Evolutionary conservation across 2,888 invertebrate species (phyloP).

Genomic region (Machimus rusticus): DNA sequence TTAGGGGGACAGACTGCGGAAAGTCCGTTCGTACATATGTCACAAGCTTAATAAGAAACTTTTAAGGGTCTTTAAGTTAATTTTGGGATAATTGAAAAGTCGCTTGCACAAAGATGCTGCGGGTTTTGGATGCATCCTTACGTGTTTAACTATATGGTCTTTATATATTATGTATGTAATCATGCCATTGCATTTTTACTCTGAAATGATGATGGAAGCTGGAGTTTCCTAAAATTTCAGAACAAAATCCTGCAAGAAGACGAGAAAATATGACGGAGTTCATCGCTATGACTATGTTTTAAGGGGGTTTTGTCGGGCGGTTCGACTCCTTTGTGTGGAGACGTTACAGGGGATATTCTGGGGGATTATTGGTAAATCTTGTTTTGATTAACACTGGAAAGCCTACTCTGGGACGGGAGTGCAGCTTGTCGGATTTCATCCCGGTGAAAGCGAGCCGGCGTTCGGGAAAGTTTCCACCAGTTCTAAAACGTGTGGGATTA

Average conservation of each 20-base stretch:
- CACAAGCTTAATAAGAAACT: slow-evolving; percentile 25
- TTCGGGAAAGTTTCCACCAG: neutral
- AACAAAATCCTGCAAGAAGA: neutral
- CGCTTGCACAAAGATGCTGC: neutral
- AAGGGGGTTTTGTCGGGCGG: neutral
- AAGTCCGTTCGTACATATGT: neutral
- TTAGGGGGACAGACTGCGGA: neutral
- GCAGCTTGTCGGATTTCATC: neutral
- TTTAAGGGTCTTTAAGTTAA: slow-evolving; percentile 27
- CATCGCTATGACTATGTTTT: neutral
- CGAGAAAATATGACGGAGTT: neutral
- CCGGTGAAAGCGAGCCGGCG: neutral
- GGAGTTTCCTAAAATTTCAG: neutral
- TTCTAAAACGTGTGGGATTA: neutral
- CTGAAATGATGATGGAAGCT: neutral
- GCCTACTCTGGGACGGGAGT: neutral
- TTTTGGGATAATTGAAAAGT: slow-evolving; percentile 27
- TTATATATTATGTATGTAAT: neutral
- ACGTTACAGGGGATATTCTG: neutral
- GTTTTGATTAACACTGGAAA: slow-evolving; percentile 15
- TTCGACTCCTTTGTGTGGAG: neutral
- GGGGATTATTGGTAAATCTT: slow-evolving; percentile 7
- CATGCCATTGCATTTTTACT: neutral
- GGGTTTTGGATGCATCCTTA: neutral
- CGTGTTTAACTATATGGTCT: neutral